Evolutionary conservation across 1,140 invertebrate genomes (phyloP).

Genomic region (Trichoplusia ni): DNA sequence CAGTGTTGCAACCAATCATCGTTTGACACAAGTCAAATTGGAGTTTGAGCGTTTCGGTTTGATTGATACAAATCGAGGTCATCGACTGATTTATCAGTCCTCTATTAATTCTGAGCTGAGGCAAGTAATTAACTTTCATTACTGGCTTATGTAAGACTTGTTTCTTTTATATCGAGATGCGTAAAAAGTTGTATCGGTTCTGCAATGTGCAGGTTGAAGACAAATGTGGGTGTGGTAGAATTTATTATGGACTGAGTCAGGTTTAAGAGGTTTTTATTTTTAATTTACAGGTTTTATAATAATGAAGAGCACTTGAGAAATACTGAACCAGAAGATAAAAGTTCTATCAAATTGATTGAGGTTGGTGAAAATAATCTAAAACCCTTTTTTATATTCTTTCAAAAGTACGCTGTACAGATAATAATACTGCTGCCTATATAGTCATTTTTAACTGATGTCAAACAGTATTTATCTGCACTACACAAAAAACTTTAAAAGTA

Average conservation of each 20-base stretch:
- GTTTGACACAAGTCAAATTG: slow-evolving; percentile 76
- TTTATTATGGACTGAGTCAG: slow-evolving; percentile 3
- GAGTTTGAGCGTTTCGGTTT: slow-evolving; percentile 65
- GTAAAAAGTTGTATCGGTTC: slow-evolving; percentile 11
- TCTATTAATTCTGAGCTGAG: slow-evolving; percentile 35
- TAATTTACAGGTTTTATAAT: too few species aligned
- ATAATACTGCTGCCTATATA: too few species aligned
- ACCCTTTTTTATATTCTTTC: too few species aligned
- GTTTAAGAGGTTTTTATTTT: too few species aligned
- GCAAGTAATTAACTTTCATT: slow-evolving; percentile 41
- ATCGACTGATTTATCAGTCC: slow-evolving; percentile 68
- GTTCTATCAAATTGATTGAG: too few species aligned
- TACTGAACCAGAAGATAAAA: too few species aligned
- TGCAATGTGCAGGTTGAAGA: slow-evolving; percentile 11
- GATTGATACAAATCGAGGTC: slow-evolving; percentile 75
- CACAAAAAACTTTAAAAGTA: too few species aligned
- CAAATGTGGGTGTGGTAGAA: slow-evolving; percentile 17
- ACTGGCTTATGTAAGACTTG: slow-evolving; percentile 25
- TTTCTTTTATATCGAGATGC: slow-evolving; percentile 11
- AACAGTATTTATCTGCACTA: too few species aligned
- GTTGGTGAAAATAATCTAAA: too few species aligned
- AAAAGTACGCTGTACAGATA: too few species aligned
- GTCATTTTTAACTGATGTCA: too few species aligned
- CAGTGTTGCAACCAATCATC: slow-evolving; percentile 77
- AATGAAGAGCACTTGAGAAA: too few species aligned